These are phyloP conservation scores for Agonopterix subpropinquella DNA, from an alignment of 2,888 invertebrate species.

Conservation along the genomic window DNA sequence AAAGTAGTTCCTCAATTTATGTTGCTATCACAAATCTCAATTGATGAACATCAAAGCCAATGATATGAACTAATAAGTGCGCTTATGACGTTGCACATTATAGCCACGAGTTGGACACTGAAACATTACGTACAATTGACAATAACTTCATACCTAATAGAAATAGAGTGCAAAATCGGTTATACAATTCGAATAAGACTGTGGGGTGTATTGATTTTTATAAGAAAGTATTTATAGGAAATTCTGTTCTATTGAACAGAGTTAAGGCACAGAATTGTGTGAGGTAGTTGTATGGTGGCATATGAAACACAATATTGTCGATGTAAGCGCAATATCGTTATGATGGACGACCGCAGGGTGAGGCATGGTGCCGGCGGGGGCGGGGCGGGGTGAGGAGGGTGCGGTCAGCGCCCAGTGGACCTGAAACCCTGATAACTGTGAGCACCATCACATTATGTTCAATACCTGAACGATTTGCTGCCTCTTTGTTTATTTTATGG, in stretches of 20 bases:
- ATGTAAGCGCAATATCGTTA: slow-evolving; percentile 70
- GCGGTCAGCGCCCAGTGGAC: slow-evolving; percentile 67
- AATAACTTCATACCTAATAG: too few species aligned
- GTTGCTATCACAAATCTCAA: slow-evolving; percentile 17
- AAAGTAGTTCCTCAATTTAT: neutral
- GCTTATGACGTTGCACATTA: slow-evolving; percentile 47
- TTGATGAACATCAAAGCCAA: slow-evolving; percentile 22
- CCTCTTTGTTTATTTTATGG: slow-evolving; percentile 2
- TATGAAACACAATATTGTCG: slow-evolving; percentile 70
- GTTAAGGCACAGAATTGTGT: slow-evolving; percentile 13
- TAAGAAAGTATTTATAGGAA: neutral
- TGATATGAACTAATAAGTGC: slow-evolving; percentile 34
- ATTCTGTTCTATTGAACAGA: slow-evolving; percentile 7
- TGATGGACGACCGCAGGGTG: slow-evolving; percentile 57
- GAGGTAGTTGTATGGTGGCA: slow-evolving; percentile 10
- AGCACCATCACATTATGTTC: slow-evolving; percentile 1
- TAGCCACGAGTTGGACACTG: slow-evolving; percentile 32
- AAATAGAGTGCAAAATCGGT: too few species aligned
- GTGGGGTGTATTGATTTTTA: slow-evolving; percentile 42
- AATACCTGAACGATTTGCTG: slow-evolving; percentile 8
- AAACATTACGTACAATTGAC: slow-evolving; percentile 3
- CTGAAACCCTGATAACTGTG: slow-evolving; percentile 60
- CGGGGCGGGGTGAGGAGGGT: slow-evolving; percentile 25
- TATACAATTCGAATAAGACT: too few species aligned
- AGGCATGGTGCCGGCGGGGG: slow-evolving; percentile 23